A percentile compares a stretch with the other conserved stretches of the same genome.
Conservation (phyloP, 2,888 invertebrate genomes). For the Psylliodes chrysocephalus region DNA sequence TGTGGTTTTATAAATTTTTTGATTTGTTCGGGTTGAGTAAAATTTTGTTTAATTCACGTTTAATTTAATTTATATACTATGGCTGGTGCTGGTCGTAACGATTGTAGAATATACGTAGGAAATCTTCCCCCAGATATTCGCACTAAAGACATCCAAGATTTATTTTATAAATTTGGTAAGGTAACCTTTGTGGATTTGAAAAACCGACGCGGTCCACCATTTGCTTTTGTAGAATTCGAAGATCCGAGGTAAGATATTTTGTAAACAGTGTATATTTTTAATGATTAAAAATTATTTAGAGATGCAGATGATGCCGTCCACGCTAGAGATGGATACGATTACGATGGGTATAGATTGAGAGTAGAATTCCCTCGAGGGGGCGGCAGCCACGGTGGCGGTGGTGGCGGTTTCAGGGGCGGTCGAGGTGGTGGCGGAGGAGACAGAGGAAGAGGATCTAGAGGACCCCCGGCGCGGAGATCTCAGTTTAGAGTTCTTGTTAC, state of each 20-base stretch:
- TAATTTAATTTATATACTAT: constrained; percentile 25
- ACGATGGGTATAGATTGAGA: constrained; percentile 95
- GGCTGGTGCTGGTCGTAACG: constrained; percentile 71
- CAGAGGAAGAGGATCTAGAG: constrained; percentile 72
- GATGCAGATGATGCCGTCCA: constrained; percentile 98
- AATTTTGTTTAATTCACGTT: constrained; percentile 52
- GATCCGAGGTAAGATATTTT: constrained; percentile 84
- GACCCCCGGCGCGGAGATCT: constrained; percentile 92
- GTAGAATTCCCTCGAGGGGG: constrained; percentile 98
- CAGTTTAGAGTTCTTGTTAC: constrained; percentile 95
- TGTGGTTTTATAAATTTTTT: not conserved
- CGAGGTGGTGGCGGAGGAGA: constrained; percentile 66
- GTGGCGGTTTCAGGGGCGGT: constrained; percentile 66
- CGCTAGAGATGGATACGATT: constrained; percentile 97
- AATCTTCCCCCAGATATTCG: constrained; percentile 98
- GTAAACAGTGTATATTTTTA: not conserved
- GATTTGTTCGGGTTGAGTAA: no score
- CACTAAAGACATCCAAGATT: constrained; percentile 97
- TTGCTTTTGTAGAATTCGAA: constrained; percentile 99
- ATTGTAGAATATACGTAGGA: constrained; percentile 97
- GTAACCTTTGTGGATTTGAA: constrained; percentile 98
- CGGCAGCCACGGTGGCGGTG: constrained; percentile 73
- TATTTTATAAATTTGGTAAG: constrained; percentile 98
- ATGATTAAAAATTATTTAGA: constrained; percentile 64
- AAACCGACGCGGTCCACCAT: constrained; percentile 96